Evolutionary conservation across 1,140 invertebrate genomes (phyloP).

Genomic region (honey bee (Apis mellifera)): DNA sequence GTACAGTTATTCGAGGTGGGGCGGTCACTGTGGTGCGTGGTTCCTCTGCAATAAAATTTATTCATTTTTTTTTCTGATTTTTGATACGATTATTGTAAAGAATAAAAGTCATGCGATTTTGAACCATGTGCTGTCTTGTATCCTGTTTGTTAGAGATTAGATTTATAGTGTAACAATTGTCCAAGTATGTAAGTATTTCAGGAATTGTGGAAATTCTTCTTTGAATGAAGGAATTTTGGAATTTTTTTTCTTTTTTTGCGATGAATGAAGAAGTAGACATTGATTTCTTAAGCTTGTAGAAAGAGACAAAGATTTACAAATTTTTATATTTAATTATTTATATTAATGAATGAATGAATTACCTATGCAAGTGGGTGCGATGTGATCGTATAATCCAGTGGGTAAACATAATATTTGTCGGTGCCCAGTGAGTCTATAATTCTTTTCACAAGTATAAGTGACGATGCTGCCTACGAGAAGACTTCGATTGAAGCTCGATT

Average conservation of each 20-base stretch:
- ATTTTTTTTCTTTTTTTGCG: no score
- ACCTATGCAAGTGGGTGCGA: conserved; percentile 88
- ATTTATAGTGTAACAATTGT: no score
- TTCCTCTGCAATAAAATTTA: conserved; percentile 42
- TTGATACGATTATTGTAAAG: no score
- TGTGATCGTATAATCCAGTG: conserved; percentile 90
- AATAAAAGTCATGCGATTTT: no score
- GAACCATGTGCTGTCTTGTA: no score
- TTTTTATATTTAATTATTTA: background rate
- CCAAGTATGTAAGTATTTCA: no score
- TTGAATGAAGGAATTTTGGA: no score
- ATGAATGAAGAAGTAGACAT: no score
- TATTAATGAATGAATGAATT: conserved; percentile 62
- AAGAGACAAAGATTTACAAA: background rate
- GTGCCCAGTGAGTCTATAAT: conserved; percentile 87
- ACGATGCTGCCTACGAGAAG: conserved; percentile 87
- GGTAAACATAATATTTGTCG: conserved; percentile 87
- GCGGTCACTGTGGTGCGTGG: conserved; percentile 42
- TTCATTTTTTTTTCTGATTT: no score
- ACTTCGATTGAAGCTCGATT: conserved; percentile 79
- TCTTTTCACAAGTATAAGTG: conserved; percentile 88
- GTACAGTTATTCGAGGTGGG: conserved; percentile 62
- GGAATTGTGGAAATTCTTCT: no score
- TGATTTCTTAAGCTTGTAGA: no score
- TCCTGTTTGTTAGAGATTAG: no score